Evolutionary conservation across 2,113 vertebrate species (phyloP).

Genomic region (Microtus pennsylvanicus): DNA sequence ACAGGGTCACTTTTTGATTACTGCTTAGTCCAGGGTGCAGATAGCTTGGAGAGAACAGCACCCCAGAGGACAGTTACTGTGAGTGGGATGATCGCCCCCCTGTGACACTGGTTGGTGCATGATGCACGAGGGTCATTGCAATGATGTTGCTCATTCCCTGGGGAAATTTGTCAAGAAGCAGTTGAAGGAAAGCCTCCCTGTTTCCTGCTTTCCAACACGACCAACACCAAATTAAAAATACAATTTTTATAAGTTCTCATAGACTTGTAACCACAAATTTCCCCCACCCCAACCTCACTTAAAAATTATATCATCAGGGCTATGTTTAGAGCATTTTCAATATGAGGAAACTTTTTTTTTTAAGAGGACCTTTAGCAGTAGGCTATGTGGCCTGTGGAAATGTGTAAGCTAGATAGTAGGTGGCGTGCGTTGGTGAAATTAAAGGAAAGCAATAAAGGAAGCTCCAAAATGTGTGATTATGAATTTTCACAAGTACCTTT

Average conservation of each 20-base stretch:
- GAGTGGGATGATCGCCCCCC: neutral
- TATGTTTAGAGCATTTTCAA: neutral
- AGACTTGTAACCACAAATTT: neutral
- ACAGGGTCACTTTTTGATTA: conserved; percentile 71
- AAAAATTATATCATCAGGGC: neutral
- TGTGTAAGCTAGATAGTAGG: neutral
- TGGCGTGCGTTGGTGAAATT: neutral
- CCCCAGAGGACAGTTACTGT: conserved; percentile 4
- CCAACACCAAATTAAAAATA: neutral
- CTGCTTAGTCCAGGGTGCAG: conserved; percentile 47
- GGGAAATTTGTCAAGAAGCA: conserved; percentile 13
- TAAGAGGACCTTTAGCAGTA: neutral
- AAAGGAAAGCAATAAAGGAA: neutral
- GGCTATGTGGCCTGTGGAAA: neutral
- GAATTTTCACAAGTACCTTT: neutral
- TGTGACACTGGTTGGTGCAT: neutral
- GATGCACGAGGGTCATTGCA: neutral
- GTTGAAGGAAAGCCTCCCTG: neutral
- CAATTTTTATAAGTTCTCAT: neutral
- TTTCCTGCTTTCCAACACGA: neutral
- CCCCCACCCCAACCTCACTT: neutral
- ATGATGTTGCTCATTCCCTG: neutral
- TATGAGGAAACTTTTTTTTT: neutral
- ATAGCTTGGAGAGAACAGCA: conserved; percentile 50
- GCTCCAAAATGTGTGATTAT: neutral